Conservation (phyloP, 1,140 invertebrate genomes). For the Anoplophora glabripennis region DNA sequence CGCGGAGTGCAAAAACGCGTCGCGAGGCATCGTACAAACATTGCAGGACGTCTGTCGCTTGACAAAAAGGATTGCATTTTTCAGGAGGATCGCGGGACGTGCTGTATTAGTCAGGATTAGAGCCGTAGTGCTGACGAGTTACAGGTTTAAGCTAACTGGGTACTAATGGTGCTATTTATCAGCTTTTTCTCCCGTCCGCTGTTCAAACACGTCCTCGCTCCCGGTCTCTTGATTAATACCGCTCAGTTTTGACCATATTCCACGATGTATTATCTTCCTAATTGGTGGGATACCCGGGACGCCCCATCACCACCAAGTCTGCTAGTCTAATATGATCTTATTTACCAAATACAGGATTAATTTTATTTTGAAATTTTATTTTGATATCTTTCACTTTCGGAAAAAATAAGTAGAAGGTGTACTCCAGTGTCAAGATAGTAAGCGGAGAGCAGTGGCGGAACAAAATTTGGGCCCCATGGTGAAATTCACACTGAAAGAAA, state of each 20-base stretch:
- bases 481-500: too few species aligned
- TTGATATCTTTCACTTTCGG: too few species aligned
- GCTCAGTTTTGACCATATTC: slow-evolving; percentile 22
- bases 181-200: slow-evolving; percentile 21
- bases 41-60: background rate
- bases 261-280: background rate
- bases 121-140: slow-evolving; percentile 15
- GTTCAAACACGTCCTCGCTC: slow-evolving; percentile 24
- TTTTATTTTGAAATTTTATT: too few species aligned
- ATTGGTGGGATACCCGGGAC: too few species aligned
- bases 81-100: slow-evolving; percentile 16
- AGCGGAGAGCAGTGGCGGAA: too few species aligned
- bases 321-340: too few species aligned
- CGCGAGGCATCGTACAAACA: background rate
- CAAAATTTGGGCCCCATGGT: too few species aligned
- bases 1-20: background rate
- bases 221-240: slow-evolving; percentile 23
- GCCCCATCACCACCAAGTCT: too few species aligned
- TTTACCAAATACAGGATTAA: too few species aligned
- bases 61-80: slow-evolving; percentile 18
- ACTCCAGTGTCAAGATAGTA: too few species aligned
- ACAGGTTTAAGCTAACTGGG: slow-evolving; percentile 26
- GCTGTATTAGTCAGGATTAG: slow-evolving; percentile 25
- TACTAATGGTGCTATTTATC: slow-evolving; percentile 26
- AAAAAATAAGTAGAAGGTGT: too few species aligned